Base-by-base conservation (phyloP, 1,140 invertebrate genomes). In the Gryllus bimaculatus region DNA sequence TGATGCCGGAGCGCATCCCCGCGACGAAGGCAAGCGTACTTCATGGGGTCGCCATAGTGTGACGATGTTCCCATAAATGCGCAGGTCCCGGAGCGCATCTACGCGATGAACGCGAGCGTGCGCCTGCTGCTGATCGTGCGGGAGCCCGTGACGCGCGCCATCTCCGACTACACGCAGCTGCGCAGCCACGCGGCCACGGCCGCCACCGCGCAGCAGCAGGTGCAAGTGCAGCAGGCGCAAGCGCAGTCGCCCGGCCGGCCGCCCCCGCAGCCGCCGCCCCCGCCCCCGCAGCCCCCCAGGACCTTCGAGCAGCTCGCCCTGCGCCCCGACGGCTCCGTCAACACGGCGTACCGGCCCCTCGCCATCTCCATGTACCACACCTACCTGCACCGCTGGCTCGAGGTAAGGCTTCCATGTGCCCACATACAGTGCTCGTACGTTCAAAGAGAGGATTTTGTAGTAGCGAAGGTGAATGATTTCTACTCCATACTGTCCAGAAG, bases 91-190 rank as follows among this genome's bases (percentile, higher is more conserved):
- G 92, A 95, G 85, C 88, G 96, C 80, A 95, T 99, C 39, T 90
- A 92, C 81, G 93, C 94, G 26, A 98, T 99, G 96, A 98, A 98
- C 85, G 91, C 93, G 7, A 93, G 94, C 83, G 93, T 97, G 66
- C 96, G 97, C 84, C 87, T 99, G 48, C 89, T 99, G 74, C 88
- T 99, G 78, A 98, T 99, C 81, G 96, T 99, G 0, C 89, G 97
- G 0, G 96, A 99, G 85, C 98, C 98, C 0, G 96, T 99, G 75
- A 94, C 93, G 39, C 87, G 98, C 79, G 96, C 97, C 76, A 96
- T 99, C 83, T 99, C 97, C 6, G 97, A 99, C 87, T 98, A 98
- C 85, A 95, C 96, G 0, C 97, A 99, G 83, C 85, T 95, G 79
- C 88, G 92, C 73, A 94, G 91, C 80, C 92, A 94, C 83, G 91